phyloP scores from a whole-genome alignment of 2,888 invertebrate genomes.

The Pocota personata region DNA sequence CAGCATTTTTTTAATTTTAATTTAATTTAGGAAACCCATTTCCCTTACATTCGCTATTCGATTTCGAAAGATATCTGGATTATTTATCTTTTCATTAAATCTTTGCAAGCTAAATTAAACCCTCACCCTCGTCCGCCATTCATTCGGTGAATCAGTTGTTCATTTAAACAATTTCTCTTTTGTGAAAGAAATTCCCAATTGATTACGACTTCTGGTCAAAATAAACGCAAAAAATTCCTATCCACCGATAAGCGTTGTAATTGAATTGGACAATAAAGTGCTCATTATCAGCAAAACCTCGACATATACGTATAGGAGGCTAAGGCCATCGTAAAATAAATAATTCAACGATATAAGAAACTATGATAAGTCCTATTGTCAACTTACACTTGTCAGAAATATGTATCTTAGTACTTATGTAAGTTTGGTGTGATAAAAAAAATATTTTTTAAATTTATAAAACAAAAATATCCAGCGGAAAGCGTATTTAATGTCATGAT shows the following conservation, averaged over 20 bases:
- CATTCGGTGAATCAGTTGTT: background rate
- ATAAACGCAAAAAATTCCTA: conserved; percentile 2
- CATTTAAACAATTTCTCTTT: background rate
- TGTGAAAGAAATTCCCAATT: background rate
- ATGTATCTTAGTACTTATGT: background rate
- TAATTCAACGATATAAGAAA: background rate
- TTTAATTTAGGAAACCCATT: too few species aligned
- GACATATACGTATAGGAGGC: background rate
- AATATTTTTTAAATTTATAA: background rate
- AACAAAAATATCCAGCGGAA: background rate
- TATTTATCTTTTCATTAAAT: too few species aligned
- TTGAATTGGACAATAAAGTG: background rate
- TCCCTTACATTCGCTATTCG: too few species aligned
- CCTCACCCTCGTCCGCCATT: background rate
- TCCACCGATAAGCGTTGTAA: background rate
- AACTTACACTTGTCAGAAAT: background rate
- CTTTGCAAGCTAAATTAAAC: too few species aligned
- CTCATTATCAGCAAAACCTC: background rate
- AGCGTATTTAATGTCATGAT: background rate
- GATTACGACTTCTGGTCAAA: background rate
- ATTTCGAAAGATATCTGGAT: too few species aligned
- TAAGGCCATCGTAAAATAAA: background rate
- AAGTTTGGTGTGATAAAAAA: background rate
- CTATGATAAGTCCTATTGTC: background rate
- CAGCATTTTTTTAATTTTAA: too few species aligned